A percentile compares a stretch with the other conserved stretches of the same genome.
Conservation (phyloP, 2,888 invertebrate species). For the Leptopterna dolabrata region DNA sequence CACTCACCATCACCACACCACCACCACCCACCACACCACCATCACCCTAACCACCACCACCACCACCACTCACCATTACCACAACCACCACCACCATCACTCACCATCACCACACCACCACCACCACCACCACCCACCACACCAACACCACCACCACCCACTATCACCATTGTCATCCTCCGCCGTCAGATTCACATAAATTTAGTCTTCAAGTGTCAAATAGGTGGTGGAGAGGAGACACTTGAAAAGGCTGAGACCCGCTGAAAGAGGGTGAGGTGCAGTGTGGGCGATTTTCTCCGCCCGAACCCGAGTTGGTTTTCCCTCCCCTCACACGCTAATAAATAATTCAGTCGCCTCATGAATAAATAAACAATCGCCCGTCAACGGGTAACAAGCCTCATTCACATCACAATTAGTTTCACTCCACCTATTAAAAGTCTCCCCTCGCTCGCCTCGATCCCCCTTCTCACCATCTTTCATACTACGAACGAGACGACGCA, state of each 20-base stretch:
- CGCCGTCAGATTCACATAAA: too few relatives aligned
- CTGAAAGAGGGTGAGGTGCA: not conserved
- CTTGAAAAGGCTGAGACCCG: not conserved
- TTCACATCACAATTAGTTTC: constrained; percentile 53
- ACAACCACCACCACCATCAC: too few relatives aligned
- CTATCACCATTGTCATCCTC: too few relatives aligned
- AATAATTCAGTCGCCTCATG: constrained; percentile 48
- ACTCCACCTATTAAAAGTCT: not conserved
- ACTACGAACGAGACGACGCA: too few relatives aligned
- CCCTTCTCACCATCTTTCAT: not conserved
- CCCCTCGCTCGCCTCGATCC: not conserved
- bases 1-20: too few relatives aligned
- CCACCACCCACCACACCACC: too few relatives aligned
- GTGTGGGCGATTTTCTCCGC: not conserved
- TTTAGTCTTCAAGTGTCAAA: too few relatives aligned
- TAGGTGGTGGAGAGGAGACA: not conserved
- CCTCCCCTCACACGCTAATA: not conserved
- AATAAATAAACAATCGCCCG: constrained; percentile 53
- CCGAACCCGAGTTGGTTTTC: not conserved
- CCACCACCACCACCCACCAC: too few relatives aligned
- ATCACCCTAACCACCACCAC: too few relatives aligned
- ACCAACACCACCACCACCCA: too few relatives aligned
- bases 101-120: too few relatives aligned
- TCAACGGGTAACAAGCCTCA: constrained; percentile 42
- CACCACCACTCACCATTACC: too few relatives aligned